phyloP scores from a whole-genome alignment of 30 jellyfish, hydroid and myxozoan species.

The Aurelia aurita region DNA sequence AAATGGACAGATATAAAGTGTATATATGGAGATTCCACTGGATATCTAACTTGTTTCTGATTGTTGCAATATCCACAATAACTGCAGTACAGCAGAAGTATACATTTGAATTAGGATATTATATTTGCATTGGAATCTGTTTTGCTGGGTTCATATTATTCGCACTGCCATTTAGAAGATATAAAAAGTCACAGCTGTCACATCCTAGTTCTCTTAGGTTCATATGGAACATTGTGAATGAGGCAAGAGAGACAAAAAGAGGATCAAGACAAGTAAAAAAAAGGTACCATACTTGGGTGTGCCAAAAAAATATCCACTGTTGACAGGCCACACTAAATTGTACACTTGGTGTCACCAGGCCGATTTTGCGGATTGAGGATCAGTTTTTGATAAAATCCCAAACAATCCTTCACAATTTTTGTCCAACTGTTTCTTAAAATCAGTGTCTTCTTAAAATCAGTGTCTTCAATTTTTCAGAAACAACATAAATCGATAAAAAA shows the following conservation, averaged over 20 bases:
- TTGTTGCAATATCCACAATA: constrained; percentile 39
- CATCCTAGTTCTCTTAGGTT: constrained; percentile 19
- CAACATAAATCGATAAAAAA: too few species aligned
- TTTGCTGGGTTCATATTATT: constrained; percentile 54
- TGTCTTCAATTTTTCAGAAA: too few species aligned
- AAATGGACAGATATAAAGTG: constrained; percentile 23
- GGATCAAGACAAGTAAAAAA: constrained; percentile 29
- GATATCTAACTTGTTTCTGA: constrained; percentile 62
- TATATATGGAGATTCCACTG: constrained; percentile 65
- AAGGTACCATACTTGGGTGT: not conserved
- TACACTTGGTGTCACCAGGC: too few species aligned
- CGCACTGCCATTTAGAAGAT: constrained; percentile 50
- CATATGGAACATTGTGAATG: constrained; percentile 28
- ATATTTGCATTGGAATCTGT: constrained; percentile 49
- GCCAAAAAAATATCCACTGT: not conserved
- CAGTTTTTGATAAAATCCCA: too few species aligned
- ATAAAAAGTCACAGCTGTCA: not conserved
- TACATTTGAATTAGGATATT: constrained; percentile 61
- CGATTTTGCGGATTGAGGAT: too few species aligned
- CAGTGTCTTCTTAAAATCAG: too few species aligned
- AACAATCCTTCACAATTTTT: too few species aligned
- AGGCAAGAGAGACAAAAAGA: constrained; percentile 48
- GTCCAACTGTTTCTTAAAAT: too few species aligned
- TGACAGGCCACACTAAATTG: too few species aligned
- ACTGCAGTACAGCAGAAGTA: constrained; percentile 81